phyloP scores from a whole-genome alignment of 2,113 vertebrate species.

The Plecotus auritus region DNA sequence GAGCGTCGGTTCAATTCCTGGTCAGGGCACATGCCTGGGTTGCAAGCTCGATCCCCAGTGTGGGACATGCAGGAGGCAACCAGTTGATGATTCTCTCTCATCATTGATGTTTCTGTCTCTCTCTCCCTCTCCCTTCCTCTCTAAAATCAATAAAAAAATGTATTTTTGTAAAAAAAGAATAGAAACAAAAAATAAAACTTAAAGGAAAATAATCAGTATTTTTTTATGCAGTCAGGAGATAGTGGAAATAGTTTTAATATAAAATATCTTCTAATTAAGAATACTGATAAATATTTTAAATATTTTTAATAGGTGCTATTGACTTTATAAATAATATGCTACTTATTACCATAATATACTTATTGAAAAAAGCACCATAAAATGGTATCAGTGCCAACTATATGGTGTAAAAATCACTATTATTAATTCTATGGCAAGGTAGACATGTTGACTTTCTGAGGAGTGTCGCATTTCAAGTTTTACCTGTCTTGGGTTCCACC shows the following conservation, averaged over 20 bases:
- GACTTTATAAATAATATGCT: background rate
- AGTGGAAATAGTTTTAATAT: background rate
- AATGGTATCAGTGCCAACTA: background rate
- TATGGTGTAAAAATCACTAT: background rate
- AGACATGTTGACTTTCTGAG: background rate
- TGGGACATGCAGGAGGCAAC: no score
- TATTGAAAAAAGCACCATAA: background rate
- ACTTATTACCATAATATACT: background rate
- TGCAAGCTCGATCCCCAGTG: no score
- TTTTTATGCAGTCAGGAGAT: background rate
- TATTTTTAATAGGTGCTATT: background rate
- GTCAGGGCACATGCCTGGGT: no score
- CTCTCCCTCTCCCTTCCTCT: no score
- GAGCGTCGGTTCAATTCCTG: no score
- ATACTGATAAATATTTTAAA: background rate
- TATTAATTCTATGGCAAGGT: background rate
- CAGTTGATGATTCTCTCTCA: no score
- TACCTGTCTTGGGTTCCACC: conserved; percentile 97
- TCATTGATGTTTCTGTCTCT: no score
- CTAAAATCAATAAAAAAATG: no score
- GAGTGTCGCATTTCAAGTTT: accelerated
- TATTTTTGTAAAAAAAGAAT: background rate
- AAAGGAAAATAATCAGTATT: background rate
- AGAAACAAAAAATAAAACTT: background rate
- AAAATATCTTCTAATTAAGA: background rate